Evolutionary conservation across 2,888 invertebrate species (phyloP).

Genomic region (Hofmannophila pseudospretella): DNA sequence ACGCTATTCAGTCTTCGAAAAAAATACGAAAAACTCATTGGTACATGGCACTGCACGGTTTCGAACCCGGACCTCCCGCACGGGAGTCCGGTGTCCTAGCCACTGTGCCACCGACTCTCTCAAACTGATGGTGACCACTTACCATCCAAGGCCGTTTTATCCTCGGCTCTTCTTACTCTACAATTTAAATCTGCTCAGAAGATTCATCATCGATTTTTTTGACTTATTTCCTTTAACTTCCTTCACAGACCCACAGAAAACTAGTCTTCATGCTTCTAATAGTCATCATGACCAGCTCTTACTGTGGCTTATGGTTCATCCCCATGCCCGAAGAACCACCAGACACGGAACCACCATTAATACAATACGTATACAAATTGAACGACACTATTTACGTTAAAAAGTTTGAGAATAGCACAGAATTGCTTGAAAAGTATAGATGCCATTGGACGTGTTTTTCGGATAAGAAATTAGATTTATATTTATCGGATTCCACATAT

Average conservation of each 20-base stretch:
- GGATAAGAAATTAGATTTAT: slow-evolving; percentile 39
- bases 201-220: too few relatives aligned
- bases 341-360: slow-evolving; percentile 23
- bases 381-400: slow-evolving; percentile 55
- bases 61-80: too few relatives aligned
- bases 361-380: slow-evolving; percentile 47
- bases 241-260: slow-evolving; percentile 78
- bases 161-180: too few relatives aligned
- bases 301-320: slow-evolving; percentile 83
- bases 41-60: too few relatives aligned
- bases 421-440: slow-evolving; percentile 40
- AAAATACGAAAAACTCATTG: too few relatives aligned
- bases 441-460: slow-evolving; percentile 60
- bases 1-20: too few relatives aligned
- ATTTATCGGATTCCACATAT: slow-evolving; percentile 45
- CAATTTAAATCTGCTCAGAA: too few relatives aligned
- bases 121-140: too few relatives aligned
- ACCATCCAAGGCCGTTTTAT: too few relatives aligned
- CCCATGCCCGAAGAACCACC: slow-evolving; percentile 36
- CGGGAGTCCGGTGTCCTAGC: too few relatives aligned
- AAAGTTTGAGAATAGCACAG: slow-evolving; percentile 24
- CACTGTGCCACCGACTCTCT: too few relatives aligned
- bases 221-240: too few relatives aligned
- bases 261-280: slow-evolving; percentile 83
- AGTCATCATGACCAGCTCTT: slow-evolving; percentile 80